Base-by-base conservation (phyloP, 2,113 vertebrate genomes). In the Thinocorus orbignyianus region DNA sequence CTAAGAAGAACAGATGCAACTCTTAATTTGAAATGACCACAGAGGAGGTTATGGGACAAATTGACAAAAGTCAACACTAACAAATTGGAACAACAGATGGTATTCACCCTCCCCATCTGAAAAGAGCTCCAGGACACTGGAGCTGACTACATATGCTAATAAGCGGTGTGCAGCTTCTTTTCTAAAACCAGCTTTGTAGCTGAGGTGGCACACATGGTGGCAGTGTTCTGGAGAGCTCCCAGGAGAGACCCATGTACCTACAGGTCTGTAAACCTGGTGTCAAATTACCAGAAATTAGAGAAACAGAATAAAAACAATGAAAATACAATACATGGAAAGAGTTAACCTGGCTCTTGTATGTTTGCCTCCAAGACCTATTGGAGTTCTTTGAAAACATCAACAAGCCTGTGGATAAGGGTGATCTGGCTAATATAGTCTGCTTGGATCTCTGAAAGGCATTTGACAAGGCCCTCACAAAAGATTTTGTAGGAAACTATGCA, bases 11-110 rank as follows among this genome's bases (percentile, higher is more conserved):
- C 88, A 96, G 94, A 86, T 77, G 76, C 41, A 93, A 61, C 85
- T 90, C 92, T 94, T 95, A 88, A 94, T 86, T 86, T 95, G 78
- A 92, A 95, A 92, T 90, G 71, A 86, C 74, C 85, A 92, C 58
- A 69, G 68, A 88, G 76, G 74, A 93, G 66, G 74, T 92, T 93
- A 69, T 58, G 58, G 82, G 88, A 95, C 79, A 80, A 95, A 92
- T 2, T 83, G 71, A 94, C 70, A 82, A 92, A 90, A 95, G 86
- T 46, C 58, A 94, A 80, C 55, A 41, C 22, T 61, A 94, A 77
- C 61, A 95, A 93, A 94, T 52, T 90, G 58, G 57, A 92, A 74
- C 66, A 97, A 60, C 88, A 96, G 94, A 94, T 93, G 92, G 88
- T 58, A 86, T 37, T 90, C 90, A 69, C 82, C n/a, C 58, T 92